Base-by-base conservation (phyloP, 2,888 invertebrate species). In the Calliopum simillimum region DNA sequence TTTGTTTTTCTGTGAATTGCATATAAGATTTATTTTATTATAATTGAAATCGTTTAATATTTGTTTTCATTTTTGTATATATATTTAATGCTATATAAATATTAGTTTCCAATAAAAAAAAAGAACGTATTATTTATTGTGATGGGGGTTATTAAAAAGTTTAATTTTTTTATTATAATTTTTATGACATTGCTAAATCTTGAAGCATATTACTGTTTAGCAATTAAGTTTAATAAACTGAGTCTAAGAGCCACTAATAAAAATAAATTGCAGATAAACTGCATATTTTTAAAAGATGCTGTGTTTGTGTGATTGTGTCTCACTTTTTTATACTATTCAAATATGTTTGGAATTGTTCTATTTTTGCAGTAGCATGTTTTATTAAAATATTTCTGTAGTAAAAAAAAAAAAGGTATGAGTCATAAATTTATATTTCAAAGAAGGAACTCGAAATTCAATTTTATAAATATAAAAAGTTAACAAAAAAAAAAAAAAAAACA, bases 1-100 rank as follows among this genome's bases (percentile, higher is more conserved):
- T 33, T 8, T 33, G 8, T 33, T 41, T 65, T 66, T 46, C 23
- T 55, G 55, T 55, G 65, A 65, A 55, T 66, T 66, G 55, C 44
- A 55, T 66, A 66, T 66, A 43, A 64, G 51, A 53, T 64, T 63
- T 63, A 63, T 51, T 62, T 51, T 46, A 55, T 44, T 55, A 44
- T 56, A 33, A 46, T 56, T 55, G 23, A 21, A 66, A 66, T 44
- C 14, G 13, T 59, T 66, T 21, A 66, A 64, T 53, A 56, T 19
- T 33, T 41, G 41, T 11, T 44, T 13, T 41, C 44, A 19, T 53
- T 55, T n/a, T 4, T 58, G 13, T 66, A 46, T 66, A 44, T 66
- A 66, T 44, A 46, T 19, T 14, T 66, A 55, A 66, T 55, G 21
- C 66, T 66, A 66, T 23, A 46, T 56, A 44, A 56, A 43, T 25